Evolutionary conservation across 2,113 vertebrate genomes (phyloP).

Genomic region (Seriola aureovittata): DNA sequence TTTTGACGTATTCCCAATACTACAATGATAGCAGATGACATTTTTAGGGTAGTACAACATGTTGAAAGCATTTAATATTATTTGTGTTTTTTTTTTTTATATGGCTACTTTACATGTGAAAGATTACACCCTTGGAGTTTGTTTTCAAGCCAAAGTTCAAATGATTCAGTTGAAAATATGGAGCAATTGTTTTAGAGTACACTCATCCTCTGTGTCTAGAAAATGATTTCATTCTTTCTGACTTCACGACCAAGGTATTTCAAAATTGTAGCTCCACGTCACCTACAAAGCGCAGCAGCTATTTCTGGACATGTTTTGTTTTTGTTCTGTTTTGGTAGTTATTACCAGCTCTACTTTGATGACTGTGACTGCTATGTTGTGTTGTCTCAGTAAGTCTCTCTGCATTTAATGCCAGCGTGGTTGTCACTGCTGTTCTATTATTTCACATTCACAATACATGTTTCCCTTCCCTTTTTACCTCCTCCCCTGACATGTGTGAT

Average conservation of each 20-base stretch:
- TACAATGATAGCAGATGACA: not conserved
- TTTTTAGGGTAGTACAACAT: not conserved
- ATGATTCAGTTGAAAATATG: not conserved
- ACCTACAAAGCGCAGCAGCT: slow-evolving; percentile 42
- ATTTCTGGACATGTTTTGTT: slow-evolving; percentile 61
- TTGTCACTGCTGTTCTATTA: slow-evolving; percentile 11
- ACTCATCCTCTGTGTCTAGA: slow-evolving; percentile 17
- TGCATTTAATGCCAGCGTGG: slow-evolving; percentile 9
- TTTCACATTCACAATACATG: slow-evolving; percentile 17
- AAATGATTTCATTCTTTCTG: slow-evolving; percentile 48
- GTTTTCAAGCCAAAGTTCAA: not conserved
- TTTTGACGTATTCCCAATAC: not conserved
- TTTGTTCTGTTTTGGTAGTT: slow-evolving; percentile 51
- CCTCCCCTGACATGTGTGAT: slow-evolving; percentile 2
- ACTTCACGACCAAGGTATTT: slow-evolving; percentile 51
- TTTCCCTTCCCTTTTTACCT: not conserved
- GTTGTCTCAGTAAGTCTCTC: slow-evolving; percentile 14
- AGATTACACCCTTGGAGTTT: not conserved
- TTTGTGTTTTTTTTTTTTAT: not conserved
- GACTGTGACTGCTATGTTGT: slow-evolving; percentile 3
- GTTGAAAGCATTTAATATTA: not conserved
- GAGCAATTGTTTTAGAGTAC: not conserved
- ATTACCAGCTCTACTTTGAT: slow-evolving; percentile 40
- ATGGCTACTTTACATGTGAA: not conserved
- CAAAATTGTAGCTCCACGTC: slow-evolving; percentile 37